Evolutionary conservation across 2,888 invertebrate species (phyloP), one percentile per base, ranked within the genome.

Genomic region (Tetragnatha montana): DNA sequence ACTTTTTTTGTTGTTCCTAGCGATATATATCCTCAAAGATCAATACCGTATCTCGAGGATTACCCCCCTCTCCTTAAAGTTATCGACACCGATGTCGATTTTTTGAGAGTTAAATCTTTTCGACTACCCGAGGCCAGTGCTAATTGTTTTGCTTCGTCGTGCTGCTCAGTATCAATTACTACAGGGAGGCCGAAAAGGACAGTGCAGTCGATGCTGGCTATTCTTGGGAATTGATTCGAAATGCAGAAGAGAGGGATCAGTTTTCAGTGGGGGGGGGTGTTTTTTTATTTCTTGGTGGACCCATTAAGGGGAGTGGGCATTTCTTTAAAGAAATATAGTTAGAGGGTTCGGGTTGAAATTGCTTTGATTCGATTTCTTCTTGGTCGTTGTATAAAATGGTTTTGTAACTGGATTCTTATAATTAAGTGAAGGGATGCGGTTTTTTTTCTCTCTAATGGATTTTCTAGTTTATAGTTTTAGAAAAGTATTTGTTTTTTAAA

Each of bases 141-240:
- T 81, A 81, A 81, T 81, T 81, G 81, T 81, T 81, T 81, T 81
- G 81, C 81, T 73, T 81, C 51, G 50, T 70, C 69, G 60, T 60
- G 60, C n/a, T n/a, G n/a, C 35, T 71, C 49, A 17, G 81, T 22
- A 81, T 81, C 81, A 81, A 70, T 73, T 81, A 49, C 22, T 70
- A 14, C 60, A 22, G 22, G 69, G 49, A 12, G 22, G 81, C 10
- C n/a, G 76, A 17, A 17, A 12, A 60, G 17, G 60, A 60, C 12
- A 60, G 60, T 17, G 17, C 12, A 60, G 60, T 60, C n/a, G n/a
- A n/a, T n/a, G n/a, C n/a, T n/a, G n/a, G n/a, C n/a, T n/a, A n/a
- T n/a, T n/a, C n/a, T 17, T 60, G 22, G 49, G 78, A 78, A 78
- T 78, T 78, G 78, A 78, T 78, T 78, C 78, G 47, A 21, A 78